These are phyloP conservation scores for Spicauda simplicius DNA, from an alignment of 2,888 invertebrate genomes.

Conservation along the genomic window DNA sequence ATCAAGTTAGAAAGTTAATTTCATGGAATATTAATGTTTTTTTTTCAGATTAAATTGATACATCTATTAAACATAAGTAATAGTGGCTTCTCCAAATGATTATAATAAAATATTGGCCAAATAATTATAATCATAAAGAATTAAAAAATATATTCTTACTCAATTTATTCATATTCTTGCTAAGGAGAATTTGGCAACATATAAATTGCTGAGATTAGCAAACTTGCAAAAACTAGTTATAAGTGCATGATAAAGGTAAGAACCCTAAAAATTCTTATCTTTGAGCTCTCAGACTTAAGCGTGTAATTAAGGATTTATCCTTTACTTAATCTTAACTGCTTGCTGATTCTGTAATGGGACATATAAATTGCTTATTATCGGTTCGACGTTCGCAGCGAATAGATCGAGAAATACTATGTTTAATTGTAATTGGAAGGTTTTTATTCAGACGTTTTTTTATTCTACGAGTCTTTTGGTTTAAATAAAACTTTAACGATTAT, in stretches of 20 bases:
- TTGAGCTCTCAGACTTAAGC: constrained; percentile 24
- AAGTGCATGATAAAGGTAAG: background rate
- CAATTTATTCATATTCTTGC: too few relatives aligned
- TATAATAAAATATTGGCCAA: too few relatives aligned
- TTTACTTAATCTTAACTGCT: constrained; percentile 69
- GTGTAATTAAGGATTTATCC: constrained; percentile 55
- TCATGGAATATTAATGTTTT: too few relatives aligned
- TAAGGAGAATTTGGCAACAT: too few relatives aligned
- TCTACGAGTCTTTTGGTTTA: background rate
- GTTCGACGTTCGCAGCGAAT: constrained; percentile 55
- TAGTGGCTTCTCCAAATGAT: too few relatives aligned
- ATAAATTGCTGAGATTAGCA: background rate
- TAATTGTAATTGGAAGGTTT: constrained; percentile 12
- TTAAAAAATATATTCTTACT: too few relatives aligned
- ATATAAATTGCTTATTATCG: constrained; percentile 75
- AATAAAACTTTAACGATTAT: too few relatives aligned
- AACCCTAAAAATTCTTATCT: constrained; percentile 5
- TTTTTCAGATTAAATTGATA: too few relatives aligned
- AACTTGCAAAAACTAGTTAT: background rate
- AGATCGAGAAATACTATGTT: constrained; percentile 37
- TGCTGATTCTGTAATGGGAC: constrained; percentile 68
- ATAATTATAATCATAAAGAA: too few relatives aligned
- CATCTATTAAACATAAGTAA: too few relatives aligned
- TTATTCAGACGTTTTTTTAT: background rate
- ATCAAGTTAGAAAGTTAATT: too few relatives aligned